Conservation (phyloP, 2,888 invertebrate species). For the Megamerina dolium region DNA sequence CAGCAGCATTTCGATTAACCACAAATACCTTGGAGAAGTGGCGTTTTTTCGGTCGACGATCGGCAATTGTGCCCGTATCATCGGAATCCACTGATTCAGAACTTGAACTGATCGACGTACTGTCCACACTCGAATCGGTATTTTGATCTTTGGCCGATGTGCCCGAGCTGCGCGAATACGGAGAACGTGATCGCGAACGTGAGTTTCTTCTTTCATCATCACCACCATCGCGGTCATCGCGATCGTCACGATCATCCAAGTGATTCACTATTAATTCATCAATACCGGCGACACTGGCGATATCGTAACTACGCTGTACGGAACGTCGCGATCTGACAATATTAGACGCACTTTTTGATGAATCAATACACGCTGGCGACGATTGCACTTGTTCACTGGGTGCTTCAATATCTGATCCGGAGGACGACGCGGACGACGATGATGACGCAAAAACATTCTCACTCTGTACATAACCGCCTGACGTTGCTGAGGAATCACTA, state of each 20-base stretch:
- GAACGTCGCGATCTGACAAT: conserved; percentile 19
- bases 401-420: conserved; percentile 24
- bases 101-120: conserved; percentile 27
- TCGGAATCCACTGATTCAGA: conserved; percentile 50
- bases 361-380: conserved; percentile 6
- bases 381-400: conserved; percentile 20
- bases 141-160: conserved; percentile 36
- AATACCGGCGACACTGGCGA: conserved; percentile 27
- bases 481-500: conserved; percentile 6
- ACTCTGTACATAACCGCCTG: conserved; percentile 48
- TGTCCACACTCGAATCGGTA: conserved; percentile 27
- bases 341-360: no score
- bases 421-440: conserved; percentile 49
- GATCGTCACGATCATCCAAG: conserved; percentile 10
- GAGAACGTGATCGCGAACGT: background rate
- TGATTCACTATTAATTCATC: conserved; percentile 21
- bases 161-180: conserved; percentile 12
- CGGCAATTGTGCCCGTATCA: conserved; percentile 56
- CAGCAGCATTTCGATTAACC: conserved; percentile 55
- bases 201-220: background rate
- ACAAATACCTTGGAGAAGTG: conserved; percentile 63
- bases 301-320: conserved; percentile 42
- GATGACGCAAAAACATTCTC: conserved; percentile 56
- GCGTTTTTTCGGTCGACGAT: conserved; percentile 51
- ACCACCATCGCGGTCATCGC: background rate